These are phyloP conservation scores for Neoascia interrupta DNA, from an alignment of 2,888 invertebrate species.

Conservation along the genomic window DNA sequence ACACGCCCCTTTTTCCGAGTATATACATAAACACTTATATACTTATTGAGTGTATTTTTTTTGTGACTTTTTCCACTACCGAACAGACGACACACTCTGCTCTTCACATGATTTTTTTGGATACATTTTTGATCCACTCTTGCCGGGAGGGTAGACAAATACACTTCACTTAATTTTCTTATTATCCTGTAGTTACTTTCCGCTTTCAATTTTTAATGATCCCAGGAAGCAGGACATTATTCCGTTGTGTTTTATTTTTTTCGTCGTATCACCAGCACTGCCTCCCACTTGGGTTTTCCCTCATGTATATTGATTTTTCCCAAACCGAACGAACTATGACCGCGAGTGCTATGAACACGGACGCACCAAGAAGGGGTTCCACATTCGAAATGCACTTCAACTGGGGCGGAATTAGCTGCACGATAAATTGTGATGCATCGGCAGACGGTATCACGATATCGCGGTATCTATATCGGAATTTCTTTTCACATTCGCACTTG, in stretches of 20 bases:
- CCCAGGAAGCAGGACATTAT: conserved; percentile 19
- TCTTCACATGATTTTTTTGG: conserved; percentile 30
- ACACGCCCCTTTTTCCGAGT: conserved; percentile 17
- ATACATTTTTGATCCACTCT: too few relatives aligned
- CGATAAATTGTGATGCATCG: conserved; percentile 40
- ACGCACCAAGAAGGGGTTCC: neutral
- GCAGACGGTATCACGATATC: conserved; percentile 18
- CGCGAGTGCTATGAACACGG: conserved; percentile 13
- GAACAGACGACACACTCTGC: neutral
- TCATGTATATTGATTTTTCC: conserved; percentile 63
- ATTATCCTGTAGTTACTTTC: conserved; percentile 6
- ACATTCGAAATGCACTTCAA: conserved; percentile 31
- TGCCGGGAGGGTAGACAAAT: neutral
- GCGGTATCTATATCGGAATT: conserved; percentile 29
- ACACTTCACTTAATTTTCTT: conserved; percentile 46
- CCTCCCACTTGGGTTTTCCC: conserved; percentile 14
- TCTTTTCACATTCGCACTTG: conserved; percentile 2
- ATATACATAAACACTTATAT: neutral
- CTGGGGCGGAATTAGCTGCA: conserved; percentile 13
- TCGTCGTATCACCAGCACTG: neutral
- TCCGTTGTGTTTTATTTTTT: conserved; percentile 12
- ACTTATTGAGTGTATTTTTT: neutral
- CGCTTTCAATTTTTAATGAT: conserved; percentile 45
- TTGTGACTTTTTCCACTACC: neutral
- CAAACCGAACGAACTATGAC: neutral